These are phyloP conservation scores for Dascyllus trimaculatus DNA, from an alignment of 2,113 vertebrate species.

Conservation along the genomic window DNA sequence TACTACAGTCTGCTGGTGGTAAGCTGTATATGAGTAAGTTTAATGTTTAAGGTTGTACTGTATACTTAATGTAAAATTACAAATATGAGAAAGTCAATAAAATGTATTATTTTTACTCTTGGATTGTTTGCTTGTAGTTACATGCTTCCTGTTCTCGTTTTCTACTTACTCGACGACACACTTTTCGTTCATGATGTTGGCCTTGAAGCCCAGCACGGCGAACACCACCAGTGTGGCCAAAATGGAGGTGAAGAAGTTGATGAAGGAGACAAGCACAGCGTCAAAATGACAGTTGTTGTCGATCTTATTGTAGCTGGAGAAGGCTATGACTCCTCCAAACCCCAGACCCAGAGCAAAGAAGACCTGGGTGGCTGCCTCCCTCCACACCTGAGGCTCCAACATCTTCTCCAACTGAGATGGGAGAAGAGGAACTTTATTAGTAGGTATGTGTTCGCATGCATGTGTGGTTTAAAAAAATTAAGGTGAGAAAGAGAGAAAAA, in stretches of 20 bases:
- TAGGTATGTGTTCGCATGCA: neutral
- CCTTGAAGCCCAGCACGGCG: slow-evolving; percentile 98
- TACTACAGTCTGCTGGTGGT: too few species aligned
- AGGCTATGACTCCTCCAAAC: slow-evolving; percentile 98
- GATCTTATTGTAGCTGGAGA: slow-evolving; percentile 99
- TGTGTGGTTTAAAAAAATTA: neutral
- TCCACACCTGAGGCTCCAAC: slow-evolving; percentile 97
- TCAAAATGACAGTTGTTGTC: slow-evolving; percentile 99
- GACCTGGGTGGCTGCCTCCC: slow-evolving; percentile 97
- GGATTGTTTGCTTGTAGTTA: too few species aligned
- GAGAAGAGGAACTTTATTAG: neutral
- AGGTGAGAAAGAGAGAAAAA: neutral
- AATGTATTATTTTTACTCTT: too few species aligned
- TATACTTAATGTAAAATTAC: too few species aligned
- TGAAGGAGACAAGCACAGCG: slow-evolving; percentile 94
- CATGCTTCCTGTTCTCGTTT: neutral
- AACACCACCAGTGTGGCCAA: slow-evolving; percentile 98
- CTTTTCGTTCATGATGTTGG: slow-evolving; percentile 99
- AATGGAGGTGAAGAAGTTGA: slow-evolving; percentile 97
- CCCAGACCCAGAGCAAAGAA: slow-evolving; percentile 97
- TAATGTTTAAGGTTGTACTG: too few species aligned
- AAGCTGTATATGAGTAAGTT: too few species aligned
- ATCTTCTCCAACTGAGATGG: slow-evolving; percentile 94
- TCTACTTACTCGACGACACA: slow-evolving; percentile 95
- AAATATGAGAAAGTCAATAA: too few species aligned